Evolutionary conservation across 2,888 invertebrate genomes (phyloP), one percentile per base, ranked within the genome.

Genomic region (Agonum fuliginosum): DNA sequence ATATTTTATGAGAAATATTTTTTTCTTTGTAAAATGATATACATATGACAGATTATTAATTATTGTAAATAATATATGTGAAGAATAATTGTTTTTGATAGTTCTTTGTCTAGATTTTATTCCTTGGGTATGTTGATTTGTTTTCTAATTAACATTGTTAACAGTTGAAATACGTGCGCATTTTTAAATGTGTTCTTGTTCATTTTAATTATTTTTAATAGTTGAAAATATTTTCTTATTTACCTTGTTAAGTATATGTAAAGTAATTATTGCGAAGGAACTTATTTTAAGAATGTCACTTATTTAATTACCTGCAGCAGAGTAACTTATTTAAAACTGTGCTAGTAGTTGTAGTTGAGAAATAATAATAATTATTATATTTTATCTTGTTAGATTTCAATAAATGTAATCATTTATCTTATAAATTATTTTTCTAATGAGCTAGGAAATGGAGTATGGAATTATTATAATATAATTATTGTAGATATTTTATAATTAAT

Each of bases 141-240:
- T 46, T 19, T 46, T 46, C 46, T 46, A 17, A 17, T 46, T 46
- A 46, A 46, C 46, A 46, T 46, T 46, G 17, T 46, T 46, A 37
- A 37, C 37, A 37, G 37, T 37, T 37, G 1, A 10, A 37, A 37
- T 27, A 27, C 3, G 6, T 27, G 27, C n/a, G 37, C 8, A 37
- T 37, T 37, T 37, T 37, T 37, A 3, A 6, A n/a, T 37, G 8
- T n/a, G 10, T 37, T 10, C 1, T 1, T 3, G 37, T 37, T 37
- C 12, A 12, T 37, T 37, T 37, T 12, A 37, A 37, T 37, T 37
- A 37, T 37, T 1, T 37, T 37, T 37, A 37, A 37, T 37, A 37
- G 37, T 37, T 37, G 37, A 37, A 37, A 37, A 37, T 37, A 37
- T 37, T 37, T 37, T 30, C 30, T 30, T n/a, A n/a, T n/a, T n/a